Percentiles rank a stretch among this genome's conserved stretches.
phyloP scores from a whole-genome alignment of 2,797 vertebrate species.

The Galago senegalensis region DNA sequence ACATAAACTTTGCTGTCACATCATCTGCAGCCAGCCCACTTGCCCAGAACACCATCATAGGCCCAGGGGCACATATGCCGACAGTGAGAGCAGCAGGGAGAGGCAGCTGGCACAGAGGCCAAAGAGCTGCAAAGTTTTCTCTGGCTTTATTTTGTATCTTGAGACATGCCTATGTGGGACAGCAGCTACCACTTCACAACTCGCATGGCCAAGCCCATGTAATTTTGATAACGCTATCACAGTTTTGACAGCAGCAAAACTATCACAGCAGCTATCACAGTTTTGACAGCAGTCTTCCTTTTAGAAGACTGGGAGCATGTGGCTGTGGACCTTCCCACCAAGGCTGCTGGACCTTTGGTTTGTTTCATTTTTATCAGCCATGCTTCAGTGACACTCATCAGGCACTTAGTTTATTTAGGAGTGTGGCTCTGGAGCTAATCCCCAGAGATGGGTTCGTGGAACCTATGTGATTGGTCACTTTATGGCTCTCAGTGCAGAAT shows the following conservation, averaged over 20 bases:
- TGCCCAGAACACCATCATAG: too few relatives aligned
- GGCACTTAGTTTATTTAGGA: neutral
- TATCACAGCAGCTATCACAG: neutral
- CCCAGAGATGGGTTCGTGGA: too few relatives aligned
- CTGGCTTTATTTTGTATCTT: neutral
- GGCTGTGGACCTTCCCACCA: neutral
- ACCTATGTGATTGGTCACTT: neutral
- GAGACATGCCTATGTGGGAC: neutral
- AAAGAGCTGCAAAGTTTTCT: neutral
- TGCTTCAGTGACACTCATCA: neutral
- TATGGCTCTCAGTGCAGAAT: neutral
- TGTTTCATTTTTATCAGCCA: neutral
- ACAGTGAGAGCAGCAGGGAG: fast-evolving
- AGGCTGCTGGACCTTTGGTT: too few relatives aligned
- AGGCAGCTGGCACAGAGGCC: neutral
- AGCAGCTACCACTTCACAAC: neutral
- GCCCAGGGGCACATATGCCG: fast-evolving
- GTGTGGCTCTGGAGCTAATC: neutral
- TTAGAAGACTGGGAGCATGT: neutral
- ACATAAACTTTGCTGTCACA: neutral
- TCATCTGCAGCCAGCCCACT: too few relatives aligned
- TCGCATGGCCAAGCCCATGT: fast-evolving
- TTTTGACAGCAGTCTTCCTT: neutral
- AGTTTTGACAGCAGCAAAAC: neutral
- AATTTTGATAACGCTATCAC: neutral